Evolutionary conservation across 2,797 vertebrate genomes (phyloP).

Genomic region (Sylvia borin): DNA sequence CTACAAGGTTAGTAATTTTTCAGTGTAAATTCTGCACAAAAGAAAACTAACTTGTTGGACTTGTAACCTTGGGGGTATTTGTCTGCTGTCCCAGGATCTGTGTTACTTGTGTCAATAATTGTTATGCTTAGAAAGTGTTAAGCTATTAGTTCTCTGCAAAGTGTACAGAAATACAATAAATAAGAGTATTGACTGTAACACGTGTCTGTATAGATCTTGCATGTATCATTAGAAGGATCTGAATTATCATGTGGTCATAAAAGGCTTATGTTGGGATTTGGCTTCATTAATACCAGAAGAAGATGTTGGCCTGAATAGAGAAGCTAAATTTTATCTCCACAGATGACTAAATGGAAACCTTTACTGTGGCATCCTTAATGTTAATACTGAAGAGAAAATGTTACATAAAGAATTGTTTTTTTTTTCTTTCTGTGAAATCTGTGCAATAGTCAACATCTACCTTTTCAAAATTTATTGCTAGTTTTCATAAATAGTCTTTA

Average conservation of each 20-base stretch:
- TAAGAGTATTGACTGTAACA: background rate
- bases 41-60: background rate
- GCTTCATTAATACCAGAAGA: background rate
- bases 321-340: background rate
- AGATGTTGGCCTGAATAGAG: background rate
- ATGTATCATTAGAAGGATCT: background rate
- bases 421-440: background rate
- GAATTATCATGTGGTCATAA: background rate
- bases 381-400: background rate
- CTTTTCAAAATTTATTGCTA: background rate
- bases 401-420: background rate
- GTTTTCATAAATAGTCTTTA: background rate
- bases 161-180: background rate
- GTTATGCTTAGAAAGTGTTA: background rate
- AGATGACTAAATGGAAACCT: background rate
- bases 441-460: background rate
- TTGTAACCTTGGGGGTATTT: background rate
- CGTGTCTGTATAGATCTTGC: background rate
- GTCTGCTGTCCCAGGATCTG: background rate
- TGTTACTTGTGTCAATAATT: background rate
- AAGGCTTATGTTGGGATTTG: background rate
- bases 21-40: background rate
- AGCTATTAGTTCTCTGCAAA: background rate
- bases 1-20: constrained; percentile 89
- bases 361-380: background rate